phyloP scores from a whole-genome alignment of 2,113 vertebrate genomes.

The Poeciliopsis retropinna region DNA sequence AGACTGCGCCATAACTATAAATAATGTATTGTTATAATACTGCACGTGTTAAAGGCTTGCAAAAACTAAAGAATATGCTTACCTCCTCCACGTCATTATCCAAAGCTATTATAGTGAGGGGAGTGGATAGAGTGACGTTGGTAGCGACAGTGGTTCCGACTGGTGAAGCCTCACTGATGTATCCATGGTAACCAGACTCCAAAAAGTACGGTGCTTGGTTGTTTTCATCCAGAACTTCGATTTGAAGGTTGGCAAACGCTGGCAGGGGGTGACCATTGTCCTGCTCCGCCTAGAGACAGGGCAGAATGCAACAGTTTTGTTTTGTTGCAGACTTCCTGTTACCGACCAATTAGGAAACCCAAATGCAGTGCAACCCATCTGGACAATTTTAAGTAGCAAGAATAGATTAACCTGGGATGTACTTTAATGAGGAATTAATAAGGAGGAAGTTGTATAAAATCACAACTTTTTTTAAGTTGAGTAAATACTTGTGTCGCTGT shows the following conservation, averaged over 20 bases:
- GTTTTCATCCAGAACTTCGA: conserved; percentile 95
- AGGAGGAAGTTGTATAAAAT: no score
- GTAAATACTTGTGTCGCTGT: no score
- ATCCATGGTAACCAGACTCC: conserved; percentile 88
- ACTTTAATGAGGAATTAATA: neutral
- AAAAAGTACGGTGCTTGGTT: conserved; percentile 96
- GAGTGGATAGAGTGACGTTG: conserved; percentile 82
- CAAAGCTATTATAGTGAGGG: conserved; percentile 86
- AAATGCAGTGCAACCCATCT: neutral
- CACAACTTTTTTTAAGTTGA: no score
- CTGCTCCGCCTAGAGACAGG: conserved; percentile 88
- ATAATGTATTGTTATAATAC: neutral
- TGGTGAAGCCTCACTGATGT: conserved; percentile 89
- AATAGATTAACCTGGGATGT: neutral
- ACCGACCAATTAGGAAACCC: neutral
- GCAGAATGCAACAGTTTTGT: conserved; percentile 4
- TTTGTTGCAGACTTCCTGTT: conserved; percentile 10
- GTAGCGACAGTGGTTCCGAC: conserved; percentile 90
- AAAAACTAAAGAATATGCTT: neutral
- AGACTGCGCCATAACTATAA: neutral
- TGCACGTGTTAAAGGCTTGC: no score
- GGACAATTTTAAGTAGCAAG: neutral
- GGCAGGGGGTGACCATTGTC: conserved; percentile 97
- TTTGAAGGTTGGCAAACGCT: conserved; percentile 93
- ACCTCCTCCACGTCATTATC: conserved; percentile 98